phyloP scores from a whole-genome alignment of 2,888 invertebrate species.

The Synergus gifuensis region DNA sequence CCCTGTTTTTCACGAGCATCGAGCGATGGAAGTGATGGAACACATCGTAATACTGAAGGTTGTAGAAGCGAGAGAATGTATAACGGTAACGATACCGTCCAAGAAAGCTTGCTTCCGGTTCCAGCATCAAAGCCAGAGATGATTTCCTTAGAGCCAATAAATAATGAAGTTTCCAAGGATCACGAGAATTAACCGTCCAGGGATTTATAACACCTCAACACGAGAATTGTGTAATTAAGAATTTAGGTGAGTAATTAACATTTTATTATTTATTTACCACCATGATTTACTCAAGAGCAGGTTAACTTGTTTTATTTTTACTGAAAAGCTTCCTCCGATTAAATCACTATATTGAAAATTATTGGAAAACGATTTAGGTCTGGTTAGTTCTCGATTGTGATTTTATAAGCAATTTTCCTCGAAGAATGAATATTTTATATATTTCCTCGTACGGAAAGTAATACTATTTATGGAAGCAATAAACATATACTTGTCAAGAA shows the following conservation, averaged over 20 bases:
- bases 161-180: constrained; percentile 48
- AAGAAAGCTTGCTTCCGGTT: constrained; percentile 82
- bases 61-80: constrained; percentile 84
- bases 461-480: no score
- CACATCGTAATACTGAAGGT: constrained; percentile 81
- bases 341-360: background rate
- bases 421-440: background rate
- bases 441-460: no score
- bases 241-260: constrained; percentile 6
- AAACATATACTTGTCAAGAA: no score
- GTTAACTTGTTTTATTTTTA: background rate
- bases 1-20: constrained; percentile 72
- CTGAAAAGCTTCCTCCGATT: background rate
- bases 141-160: constrained; percentile 68
- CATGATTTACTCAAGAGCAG: background rate
- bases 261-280: background rate
- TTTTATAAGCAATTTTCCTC: background rate
- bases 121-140: constrained; percentile 64
- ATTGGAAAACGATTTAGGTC: constrained; percentile 6
- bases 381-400: background rate
- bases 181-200: constrained; percentile 26
- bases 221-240: background rate
- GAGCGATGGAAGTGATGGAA: constrained; percentile 68
- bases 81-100: constrained; percentile 87
- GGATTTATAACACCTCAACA: constrained; percentile 16